These are phyloP conservation scores for Gymnothorax javanicus DNA, from an alignment of 2,797 vertebrate genomes.

Conservation along the genomic window DNA sequence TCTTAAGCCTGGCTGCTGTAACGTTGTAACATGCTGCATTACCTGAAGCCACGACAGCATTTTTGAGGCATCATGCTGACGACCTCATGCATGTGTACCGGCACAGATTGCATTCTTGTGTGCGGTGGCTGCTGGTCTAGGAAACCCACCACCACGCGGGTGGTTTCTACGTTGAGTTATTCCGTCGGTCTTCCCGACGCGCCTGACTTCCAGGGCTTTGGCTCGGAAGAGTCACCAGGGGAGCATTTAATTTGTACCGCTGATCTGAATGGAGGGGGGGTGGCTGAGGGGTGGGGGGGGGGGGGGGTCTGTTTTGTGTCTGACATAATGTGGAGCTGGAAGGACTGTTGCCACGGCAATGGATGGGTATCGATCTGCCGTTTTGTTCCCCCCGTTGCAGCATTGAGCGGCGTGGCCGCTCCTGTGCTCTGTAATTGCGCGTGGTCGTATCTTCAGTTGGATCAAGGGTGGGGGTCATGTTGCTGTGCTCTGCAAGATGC, in stretches of 20 bases:
- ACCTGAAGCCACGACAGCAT: no score
- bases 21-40: no score
- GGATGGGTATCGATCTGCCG: constrained; percentile 64
- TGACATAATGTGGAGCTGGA: constrained; percentile 57
- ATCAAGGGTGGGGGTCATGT: constrained; percentile 17
- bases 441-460: constrained; percentile 37
- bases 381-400: constrained; percentile 35
- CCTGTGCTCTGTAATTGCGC: constrained; percentile 43
- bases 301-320: constrained; percentile 66
- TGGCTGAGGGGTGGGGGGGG: constrained; percentile 56
- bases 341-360: constrained; percentile 62
- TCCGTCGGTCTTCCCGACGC: neutral
- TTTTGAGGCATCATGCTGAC: neutral
- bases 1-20: no score
- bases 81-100: neutral
- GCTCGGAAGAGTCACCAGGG: neutral
- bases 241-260: neutral
- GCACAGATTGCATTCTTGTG: neutral
- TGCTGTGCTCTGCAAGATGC: constrained; percentile 42
- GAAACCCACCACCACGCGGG: neutral
- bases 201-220: constrained; percentile 20
- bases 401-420: constrained; percentile 14
- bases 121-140: neutral
- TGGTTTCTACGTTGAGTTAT: neutral
- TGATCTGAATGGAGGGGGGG: constrained; percentile 51